These are phyloP conservation scores for Linurgus olivaceus DNA, from an alignment of 2,797 vertebrate species.

Conservation along the genomic window DNA sequence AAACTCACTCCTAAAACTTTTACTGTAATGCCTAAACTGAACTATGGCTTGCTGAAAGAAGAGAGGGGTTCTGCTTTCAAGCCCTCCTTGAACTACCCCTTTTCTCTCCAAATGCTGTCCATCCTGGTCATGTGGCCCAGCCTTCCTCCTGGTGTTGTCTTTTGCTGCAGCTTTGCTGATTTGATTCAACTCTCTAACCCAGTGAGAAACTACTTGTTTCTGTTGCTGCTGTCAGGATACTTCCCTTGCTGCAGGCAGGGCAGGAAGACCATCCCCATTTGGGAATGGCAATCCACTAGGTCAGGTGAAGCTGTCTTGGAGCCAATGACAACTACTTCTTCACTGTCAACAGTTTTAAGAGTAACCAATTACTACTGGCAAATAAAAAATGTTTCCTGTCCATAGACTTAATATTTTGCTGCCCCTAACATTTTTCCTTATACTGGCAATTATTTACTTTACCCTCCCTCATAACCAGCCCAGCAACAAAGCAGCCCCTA, in stretches of 20 bases:
- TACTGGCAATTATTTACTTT: slow-evolving; percentile 19
- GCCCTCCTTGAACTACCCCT: not conserved
- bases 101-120: not conserved
- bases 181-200: not conserved
- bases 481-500: not conserved
- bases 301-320: not conserved
- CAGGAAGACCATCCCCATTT: not conserved
- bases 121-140: not conserved
- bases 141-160: not conserved
- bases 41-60: not conserved
- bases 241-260: not conserved
- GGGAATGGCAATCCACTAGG: not conserved
- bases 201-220: not conserved
- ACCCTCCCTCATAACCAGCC: not conserved
- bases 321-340: slow-evolving; percentile 5
- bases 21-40: not conserved
- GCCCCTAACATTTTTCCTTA: slow-evolving; percentile 1
- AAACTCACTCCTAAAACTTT: not conserved
- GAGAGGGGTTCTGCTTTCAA: not conserved
- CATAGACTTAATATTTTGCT: slow-evolving; percentile 2
- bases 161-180: not conserved
- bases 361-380: slow-evolving; percentile 22
- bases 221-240: not conserved
- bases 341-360: not conserved
- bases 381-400: slow-evolving; percentile 36